Evolutionary conservation across 2,888 invertebrate genomes (phyloP).

Genomic region (Autographa gamma): DNA sequence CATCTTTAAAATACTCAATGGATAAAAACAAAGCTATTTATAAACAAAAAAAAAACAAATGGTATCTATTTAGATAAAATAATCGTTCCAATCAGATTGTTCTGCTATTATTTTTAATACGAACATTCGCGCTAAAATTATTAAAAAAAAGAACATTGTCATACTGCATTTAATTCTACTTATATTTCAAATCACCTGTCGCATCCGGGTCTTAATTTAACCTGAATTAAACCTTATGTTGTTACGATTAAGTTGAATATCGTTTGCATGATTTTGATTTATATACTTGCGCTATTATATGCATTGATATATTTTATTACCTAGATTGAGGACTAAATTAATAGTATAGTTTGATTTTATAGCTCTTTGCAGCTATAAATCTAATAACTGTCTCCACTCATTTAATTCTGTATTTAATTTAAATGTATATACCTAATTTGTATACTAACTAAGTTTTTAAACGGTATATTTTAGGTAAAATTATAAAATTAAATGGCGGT

Average conservation of each 20-base stretch:
- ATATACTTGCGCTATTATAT: conserved; percentile 10
- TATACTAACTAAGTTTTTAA: conserved; percentile 11
- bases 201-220: conserved; percentile 26
- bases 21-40: neutral
- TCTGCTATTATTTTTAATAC: conserved; percentile 27
- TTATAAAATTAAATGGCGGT: neutral
- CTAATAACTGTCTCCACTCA: conserved; percentile 17
- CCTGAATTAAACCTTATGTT: conserved; percentile 7
- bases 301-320: conserved; percentile 24
- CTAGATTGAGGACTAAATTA: conserved; percentile 17
- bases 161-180: conserved; percentile 15
- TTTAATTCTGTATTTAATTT: conserved; percentile 33
- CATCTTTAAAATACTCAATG: neutral
- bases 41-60: neutral
- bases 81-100: neutral
- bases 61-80: neutral
- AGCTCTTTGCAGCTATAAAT: conserved; percentile 30
- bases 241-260: neutral
- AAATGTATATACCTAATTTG: conserved; percentile 7
- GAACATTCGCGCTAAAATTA: conserved; percentile 16
- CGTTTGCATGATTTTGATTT: neutral
- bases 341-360: conserved; percentile 31
- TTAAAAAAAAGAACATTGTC: conserved; percentile 21
- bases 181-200: conserved; percentile 7
- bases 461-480: neutral